phyloP scores from a whole-genome alignment of 2,888 invertebrate species.

The Choreutis nemorana region DNA sequence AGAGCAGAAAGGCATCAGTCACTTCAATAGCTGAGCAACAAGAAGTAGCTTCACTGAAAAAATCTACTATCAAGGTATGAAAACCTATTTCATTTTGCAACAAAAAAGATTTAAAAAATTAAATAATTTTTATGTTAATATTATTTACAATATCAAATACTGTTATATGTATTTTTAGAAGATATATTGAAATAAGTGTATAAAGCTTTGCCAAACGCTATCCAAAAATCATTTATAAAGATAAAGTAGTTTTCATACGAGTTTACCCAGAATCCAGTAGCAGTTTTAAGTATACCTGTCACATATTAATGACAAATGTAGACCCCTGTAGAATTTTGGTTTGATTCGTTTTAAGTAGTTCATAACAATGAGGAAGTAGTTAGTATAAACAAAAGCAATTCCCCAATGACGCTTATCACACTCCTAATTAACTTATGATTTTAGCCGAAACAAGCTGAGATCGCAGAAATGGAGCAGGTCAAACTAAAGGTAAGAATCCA shows the following conservation, averaged over 20 bases:
- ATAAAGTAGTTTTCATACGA: too few relatives aligned
- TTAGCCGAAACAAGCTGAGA: conserved; percentile 49
- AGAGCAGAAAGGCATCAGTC: conserved; percentile 57
- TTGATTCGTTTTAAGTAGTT: conserved; percentile 8
- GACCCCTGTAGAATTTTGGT: conserved; percentile 4
- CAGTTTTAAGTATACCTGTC: too few relatives aligned
- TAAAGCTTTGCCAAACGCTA: too few relatives aligned
- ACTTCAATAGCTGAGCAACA: conserved; percentile 46
- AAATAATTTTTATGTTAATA: neutral
- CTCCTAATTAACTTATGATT: conserved; percentile 39
- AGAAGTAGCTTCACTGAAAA: conserved; percentile 39
- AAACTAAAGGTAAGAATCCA: conserved; percentile 52
- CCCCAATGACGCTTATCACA: conserved; percentile 34
- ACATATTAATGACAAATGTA: neutral
- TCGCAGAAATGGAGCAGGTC: conserved; percentile 35
- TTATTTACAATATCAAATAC: neutral
- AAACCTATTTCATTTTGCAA: conserved; percentile 3
- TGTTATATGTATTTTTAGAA: neutral
- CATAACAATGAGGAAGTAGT: conserved; percentile 10
- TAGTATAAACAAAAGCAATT: conserved; percentile 7
- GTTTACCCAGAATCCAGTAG: too few relatives aligned
- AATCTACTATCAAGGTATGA: conserved; percentile 44
- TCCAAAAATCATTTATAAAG: too few relatives aligned
- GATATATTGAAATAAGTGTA: neutral
- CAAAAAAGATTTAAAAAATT: neutral